Base-by-base conservation (phyloP, 2,797 vertebrate genomes). In the Coluber constrictor region DNA sequence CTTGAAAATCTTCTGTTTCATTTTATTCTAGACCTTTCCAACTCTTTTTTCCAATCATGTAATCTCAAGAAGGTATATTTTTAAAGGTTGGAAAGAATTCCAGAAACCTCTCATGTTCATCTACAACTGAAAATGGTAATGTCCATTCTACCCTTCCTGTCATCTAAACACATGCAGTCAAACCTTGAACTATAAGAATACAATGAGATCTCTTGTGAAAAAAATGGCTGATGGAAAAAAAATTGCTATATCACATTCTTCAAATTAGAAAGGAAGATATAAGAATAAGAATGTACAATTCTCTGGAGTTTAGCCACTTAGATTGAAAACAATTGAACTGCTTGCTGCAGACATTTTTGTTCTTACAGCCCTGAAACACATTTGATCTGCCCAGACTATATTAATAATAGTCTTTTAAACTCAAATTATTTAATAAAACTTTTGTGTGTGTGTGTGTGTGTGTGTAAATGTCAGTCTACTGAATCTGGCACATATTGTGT, bases 381-480 rank as follows among this genome's bases (percentile, higher is more conserved):
- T 15, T 91, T 61, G 60, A 2, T 9, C 88, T 92, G 87, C 25
- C 59, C 12, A 60, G 7, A 1, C 11, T 89, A 70, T 91, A 91
- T 60, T 91, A 94, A 91, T 3, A 12, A 88, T 93, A 8, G 2
- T 94, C 23, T 0, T 93, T 91, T 93, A 93, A 4, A 91, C 1
- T 90, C 13, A 63, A 20, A 63, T 92, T 15, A 90, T 90, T 95
- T 79, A 89, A 87, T 4, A 59, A 16, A 4, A 47, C 4, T 86
- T 88, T n/a, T 63, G 11, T 57, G 16, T 57, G 15, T 57, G 16
- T 57, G 57, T 94, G 20, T 89, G 55, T 94, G 88, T 51, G 47
- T 1, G 55, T 51, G 20, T 51, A 89, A 95, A 89, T 90, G 5
- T 51, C 90, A 95, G 91, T 18, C 13, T 94, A 90, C 92, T 70